Base-by-base conservation (phyloP, 1,140 invertebrate species). In the Dreissena rostriformis region DNA sequence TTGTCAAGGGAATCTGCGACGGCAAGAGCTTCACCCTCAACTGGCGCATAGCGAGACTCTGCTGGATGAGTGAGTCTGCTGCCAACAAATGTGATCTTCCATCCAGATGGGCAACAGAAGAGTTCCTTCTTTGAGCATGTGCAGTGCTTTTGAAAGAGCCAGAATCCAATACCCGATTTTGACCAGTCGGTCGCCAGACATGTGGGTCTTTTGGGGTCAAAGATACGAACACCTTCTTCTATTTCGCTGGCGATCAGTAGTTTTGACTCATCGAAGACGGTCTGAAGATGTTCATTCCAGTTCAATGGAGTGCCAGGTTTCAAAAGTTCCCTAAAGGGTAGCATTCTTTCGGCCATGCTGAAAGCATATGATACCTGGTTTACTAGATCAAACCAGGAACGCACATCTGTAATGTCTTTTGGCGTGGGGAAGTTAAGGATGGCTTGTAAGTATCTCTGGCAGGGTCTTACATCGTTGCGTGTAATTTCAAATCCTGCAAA, bases 401-500 rank as follows among this genome's bases (percentile, higher is more conserved):
- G 76, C 11, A 67, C 85, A 78, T 86, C 89, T n/a, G 77, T 85
- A 53, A 85, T 72, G 57, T 85, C 77, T 8, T 14, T 61, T 39
- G 83, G 86, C 7, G 71, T 82, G 15, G 6, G 82, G 82, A 87
- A 85, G 72, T 85, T 66, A 15, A 26, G 11, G 66, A 85, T 85
- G 52, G 75, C 83, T n/a, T 84, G 17, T 12, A 86, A 53, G 39
- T 78, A 74, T 66, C 76, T 74, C 7, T 14, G 17, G 76, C 72
- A 77, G 4, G 81, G 86, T 5, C 84, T 24, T 0, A 88, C 86
- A 17, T 15, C 70, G 67, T 63, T 15, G 49, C 12, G 17, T 73
- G 80, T 73, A 61, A 89, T 88, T 71, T 82, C 86, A 39, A 85
- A 87, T 22, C 89, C 88, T 15, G 86, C 87, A 75, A 86, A 92